Evolutionary conservation across 1,140 invertebrate species (phyloP).

Genomic region (Plutomurus gul): DNA sequence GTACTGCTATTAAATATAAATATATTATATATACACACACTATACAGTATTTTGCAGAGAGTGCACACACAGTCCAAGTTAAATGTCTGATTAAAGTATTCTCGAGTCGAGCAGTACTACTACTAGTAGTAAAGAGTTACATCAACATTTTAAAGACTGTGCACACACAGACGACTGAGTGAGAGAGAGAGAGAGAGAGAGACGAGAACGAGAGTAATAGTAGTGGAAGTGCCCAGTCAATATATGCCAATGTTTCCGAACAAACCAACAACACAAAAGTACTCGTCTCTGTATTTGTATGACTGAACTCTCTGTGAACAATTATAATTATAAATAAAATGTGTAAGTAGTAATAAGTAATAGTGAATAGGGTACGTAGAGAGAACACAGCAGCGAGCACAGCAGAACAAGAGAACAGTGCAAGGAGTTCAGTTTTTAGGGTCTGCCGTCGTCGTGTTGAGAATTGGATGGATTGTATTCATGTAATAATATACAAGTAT

Average conservation of each 20-base stretch:
- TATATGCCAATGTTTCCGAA: background rate
- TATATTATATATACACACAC: too few species aligned
- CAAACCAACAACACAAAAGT: background rate
- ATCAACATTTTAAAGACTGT: too few species aligned
- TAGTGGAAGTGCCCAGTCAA: background rate
- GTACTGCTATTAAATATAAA: too few species aligned
- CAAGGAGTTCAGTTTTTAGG: conserved; percentile 9
- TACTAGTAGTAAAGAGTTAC: background rate
- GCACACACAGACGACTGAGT: background rate
- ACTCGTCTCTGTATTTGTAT: background rate
- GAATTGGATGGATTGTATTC: conserved; percentile 27
- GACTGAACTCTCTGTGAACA: background rate
- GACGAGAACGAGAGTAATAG: background rate
- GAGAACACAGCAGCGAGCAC: conserved; percentile 1
- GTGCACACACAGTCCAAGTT: too few species aligned
- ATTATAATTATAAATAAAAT: background rate
- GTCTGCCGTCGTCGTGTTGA: conserved; percentile 3
- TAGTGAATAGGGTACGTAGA: conserved; percentile 14
- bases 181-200: background rate
- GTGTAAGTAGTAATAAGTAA: conserved; percentile 18
- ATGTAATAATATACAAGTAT: conserved; percentile 4
- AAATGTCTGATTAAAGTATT: too few species aligned
- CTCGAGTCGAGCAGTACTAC: too few species aligned
- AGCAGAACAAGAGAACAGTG: background rate
- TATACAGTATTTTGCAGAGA: too few species aligned